Evolutionary conservation across 2,888 invertebrate genomes (phyloP).

Genomic region (Brachynemurus nebulosus): DNA sequence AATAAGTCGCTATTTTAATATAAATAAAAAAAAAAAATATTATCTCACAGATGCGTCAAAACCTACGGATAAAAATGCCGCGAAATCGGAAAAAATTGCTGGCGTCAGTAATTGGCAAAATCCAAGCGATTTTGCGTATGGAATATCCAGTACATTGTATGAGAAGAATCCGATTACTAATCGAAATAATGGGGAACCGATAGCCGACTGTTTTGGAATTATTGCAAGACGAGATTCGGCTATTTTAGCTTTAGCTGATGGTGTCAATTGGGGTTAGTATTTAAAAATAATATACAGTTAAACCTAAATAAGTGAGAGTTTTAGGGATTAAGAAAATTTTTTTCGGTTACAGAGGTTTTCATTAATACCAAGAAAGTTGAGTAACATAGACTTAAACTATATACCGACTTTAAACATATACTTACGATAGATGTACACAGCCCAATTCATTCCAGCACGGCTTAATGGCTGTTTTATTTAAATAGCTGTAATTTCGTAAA

Average conservation of each 20-base stretch:
- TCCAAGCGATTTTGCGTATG: slow-evolving; percentile 44
- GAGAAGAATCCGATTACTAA: slow-evolving; percentile 69
- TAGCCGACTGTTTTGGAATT: slow-evolving; percentile 77
- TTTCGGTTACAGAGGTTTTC: too few relatives aligned
- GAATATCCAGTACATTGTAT: slow-evolving; percentile 64
- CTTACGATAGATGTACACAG: too few relatives aligned
- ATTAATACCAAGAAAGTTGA: too few relatives aligned
- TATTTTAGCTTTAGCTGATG: slow-evolving; percentile 71
- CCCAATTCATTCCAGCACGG: too few relatives aligned
- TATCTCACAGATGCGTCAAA: neutral
- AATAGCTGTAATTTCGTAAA: too few relatives aligned
- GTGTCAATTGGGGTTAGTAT: slow-evolving; percentile 72
- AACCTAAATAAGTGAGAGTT: too few relatives aligned
- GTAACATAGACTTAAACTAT: too few relatives aligned
- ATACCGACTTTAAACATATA: too few relatives aligned
- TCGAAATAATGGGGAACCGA: slow-evolving; percentile 59
- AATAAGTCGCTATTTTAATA: neutral
- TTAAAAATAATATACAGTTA: neutral
- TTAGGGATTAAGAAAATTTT: too few relatives aligned
- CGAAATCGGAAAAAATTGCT: slow-evolving; percentile 6
- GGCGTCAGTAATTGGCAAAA: slow-evolving; percentile 35
- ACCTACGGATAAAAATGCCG: neutral
- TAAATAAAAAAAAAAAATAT: neutral
- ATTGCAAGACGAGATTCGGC: slow-evolving; percentile 58
- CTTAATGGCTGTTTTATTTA: too few relatives aligned